Evolutionary conservation across 1,140 invertebrate species (phyloP).

Genomic region (Vanessa atalanta): DNA sequence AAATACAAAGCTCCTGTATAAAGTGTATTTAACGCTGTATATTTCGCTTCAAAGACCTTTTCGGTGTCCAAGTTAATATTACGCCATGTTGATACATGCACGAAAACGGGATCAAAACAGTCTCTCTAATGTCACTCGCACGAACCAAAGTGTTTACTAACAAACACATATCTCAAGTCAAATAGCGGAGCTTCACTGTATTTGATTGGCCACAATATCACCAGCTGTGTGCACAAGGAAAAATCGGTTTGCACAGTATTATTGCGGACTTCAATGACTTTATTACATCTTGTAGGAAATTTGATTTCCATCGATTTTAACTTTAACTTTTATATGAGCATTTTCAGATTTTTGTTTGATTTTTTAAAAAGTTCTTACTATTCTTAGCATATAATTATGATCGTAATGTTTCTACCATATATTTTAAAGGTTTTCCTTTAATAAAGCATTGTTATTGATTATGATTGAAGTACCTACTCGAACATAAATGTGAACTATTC

Average conservation of each 20-base stretch:
- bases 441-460: too few relatives aligned
- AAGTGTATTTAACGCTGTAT: background rate
- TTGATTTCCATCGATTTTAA: too few relatives aligned
- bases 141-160: constrained; percentile 9
- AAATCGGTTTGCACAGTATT: background rate
- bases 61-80: constrained; percentile 1
- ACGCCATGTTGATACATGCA: background rate
- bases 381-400: too few relatives aligned
- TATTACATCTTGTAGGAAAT: background rate
- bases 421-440: too few relatives aligned
- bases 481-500: background rate
- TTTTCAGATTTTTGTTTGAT: too few relatives aligned
- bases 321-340: too few relatives aligned
- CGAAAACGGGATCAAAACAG: background rate
- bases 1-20: background rate
- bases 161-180: constrained; percentile 5
- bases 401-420: too few relatives aligned
- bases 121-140: constrained; percentile 1
- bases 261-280: background rate
- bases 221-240: constrained; percentile 1
- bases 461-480: too few relatives aligned
- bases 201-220: constrained; percentile 8
- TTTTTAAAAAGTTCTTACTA: too few relatives aligned
- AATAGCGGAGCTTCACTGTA: constrained; percentile 1
- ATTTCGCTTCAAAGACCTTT: background rate